Conservation (phyloP, 2,797 vertebrate genomes). For the Gallinago stenura region DNA sequence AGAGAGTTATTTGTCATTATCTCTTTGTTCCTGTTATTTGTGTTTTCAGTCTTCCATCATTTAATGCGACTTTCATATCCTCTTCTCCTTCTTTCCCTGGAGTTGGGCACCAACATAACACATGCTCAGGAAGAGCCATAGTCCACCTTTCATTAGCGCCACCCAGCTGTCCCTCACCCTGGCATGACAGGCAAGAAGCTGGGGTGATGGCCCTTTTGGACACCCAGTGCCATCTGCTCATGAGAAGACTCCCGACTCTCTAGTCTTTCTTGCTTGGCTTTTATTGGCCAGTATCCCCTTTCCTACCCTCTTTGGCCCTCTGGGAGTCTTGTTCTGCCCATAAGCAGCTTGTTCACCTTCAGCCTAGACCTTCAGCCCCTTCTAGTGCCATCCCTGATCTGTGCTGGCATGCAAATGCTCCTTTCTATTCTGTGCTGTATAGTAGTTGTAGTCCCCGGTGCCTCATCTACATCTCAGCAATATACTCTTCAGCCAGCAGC, state of each 20-base stretch:
- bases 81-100: not conserved
- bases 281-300: not conserved
- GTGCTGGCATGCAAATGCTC: not conserved
- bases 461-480: not conserved
- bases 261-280: not conserved
- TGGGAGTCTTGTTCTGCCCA: not conserved
- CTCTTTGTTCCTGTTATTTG: not conserved
- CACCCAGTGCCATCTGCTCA: not conserved
- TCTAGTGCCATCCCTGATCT: not conserved
- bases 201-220: not conserved
- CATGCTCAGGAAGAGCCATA: not conserved
- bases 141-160: not conserved
- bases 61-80: not conserved
- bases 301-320: not conserved
- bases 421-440: not conserved
- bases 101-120: not conserved
- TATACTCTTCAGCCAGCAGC: not conserved
- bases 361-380: not conserved
- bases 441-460: not conserved
- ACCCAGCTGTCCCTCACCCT: not conserved
- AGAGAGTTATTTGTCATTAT: not conserved
- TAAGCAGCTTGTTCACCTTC: not conserved
- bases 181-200: not conserved
- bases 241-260: fast-evolving
- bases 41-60: not conserved